Evolutionary conservation across 2,113 vertebrate species (phyloP), one percentile per base, ranked within the genome.

Genomic region (Ptychochromis oligacanthus): DNA sequence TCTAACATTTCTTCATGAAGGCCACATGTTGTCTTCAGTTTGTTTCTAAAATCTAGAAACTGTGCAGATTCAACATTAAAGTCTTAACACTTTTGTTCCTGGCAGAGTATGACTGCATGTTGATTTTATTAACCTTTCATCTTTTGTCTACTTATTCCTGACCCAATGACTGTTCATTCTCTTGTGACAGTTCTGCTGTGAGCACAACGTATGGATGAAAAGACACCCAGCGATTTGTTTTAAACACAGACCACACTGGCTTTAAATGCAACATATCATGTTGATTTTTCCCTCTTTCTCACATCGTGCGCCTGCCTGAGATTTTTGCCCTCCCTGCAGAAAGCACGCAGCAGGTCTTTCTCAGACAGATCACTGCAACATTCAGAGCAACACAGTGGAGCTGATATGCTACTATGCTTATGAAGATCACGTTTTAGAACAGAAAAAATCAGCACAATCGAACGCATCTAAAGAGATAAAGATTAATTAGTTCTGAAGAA

Each of bases 41-140:
- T 46, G 22, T 18, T 40, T 17, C 22, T 65, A 2, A 65, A 26
- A 38, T 40, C 36, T 64, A 64, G 38, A 46, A 46, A 18, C 24
- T 65, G n/a, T 26, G 38, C 14, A 67, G 64, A 18, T 67, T 26
- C 14, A 26, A 67, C 3, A 49, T 15, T 49, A 40, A 20, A 1
- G 15, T 24, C 64, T 70, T 40, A 18, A 67, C 11, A 4, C 24
- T 0, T 67, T 67, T 26, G 2, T 43, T 65, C 36, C n/a, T 36
- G 5, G 40, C 40, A 46, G 14, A 38, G 40, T 64, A 12, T n/a
- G 18, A 38, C 15, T 1, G 0, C 1, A 2, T 56, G 54, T 70
- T 34, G 38, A 36, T 52, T 74, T 60, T 59, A 26, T 74, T 58
- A 55, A 81, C 57, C 77, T 74, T 55, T 77, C 60, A 59, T 80